phyloP scores from a whole-genome alignment of 1,140 invertebrate species.

The Daktulosphaira vitifoliae region DNA sequence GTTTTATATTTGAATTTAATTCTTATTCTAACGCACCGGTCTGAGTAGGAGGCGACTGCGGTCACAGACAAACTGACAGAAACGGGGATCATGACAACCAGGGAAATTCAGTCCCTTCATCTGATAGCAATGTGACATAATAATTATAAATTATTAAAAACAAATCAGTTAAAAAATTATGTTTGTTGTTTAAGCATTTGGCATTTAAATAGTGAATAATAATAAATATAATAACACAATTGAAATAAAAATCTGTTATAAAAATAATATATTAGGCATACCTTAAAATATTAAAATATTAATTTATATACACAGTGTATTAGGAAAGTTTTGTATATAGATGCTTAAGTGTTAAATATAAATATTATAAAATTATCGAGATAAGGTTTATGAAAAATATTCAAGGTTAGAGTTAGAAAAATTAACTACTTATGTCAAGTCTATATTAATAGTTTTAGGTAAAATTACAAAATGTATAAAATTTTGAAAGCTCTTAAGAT shows the following conservation, averaged over 20 bases:
- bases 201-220: constrained; percentile 9
- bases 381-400: constrained; percentile 7
- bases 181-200: constrained; percentile 26
- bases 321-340: too few relatives aligned
- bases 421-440: too few relatives aligned
- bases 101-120: constrained; percentile 91
- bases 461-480: not conserved
- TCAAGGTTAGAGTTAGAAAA: too few relatives aligned
- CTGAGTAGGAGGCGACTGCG: constrained; percentile 86
- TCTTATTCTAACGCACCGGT: constrained; percentile 66
- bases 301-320: not conserved
- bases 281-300: constrained; percentile 5
- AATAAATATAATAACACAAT: constrained; percentile 5
- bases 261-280: constrained; percentile 17
- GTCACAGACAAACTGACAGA: constrained; percentile 88
- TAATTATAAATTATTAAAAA: constrained; percentile 38
- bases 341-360: not conserved
- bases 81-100: constrained; percentile 84
- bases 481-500: constrained; percentile 13
- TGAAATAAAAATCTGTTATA: not conserved
- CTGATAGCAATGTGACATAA: constrained; percentile 50
- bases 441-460: too few relatives aligned
- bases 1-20: constrained; percentile 20
- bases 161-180: not conserved
- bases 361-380: not conserved